phyloP scores from a whole-genome alignment of 2,888 invertebrate species.

The Parnassius glacialis region DNA sequence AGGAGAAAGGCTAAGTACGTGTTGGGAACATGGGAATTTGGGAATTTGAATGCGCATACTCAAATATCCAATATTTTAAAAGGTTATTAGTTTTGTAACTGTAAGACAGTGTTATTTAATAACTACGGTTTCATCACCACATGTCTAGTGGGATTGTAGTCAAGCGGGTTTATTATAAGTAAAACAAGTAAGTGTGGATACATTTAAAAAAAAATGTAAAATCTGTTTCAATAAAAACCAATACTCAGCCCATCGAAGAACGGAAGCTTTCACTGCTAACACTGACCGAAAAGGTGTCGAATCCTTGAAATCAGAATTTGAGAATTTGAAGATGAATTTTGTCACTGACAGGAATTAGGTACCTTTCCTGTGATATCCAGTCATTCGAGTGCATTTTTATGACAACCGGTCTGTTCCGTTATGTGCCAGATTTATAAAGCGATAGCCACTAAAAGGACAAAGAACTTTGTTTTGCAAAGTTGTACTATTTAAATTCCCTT shows the following conservation, averaged over 20 bases:
- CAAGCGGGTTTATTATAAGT: no score
- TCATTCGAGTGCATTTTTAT: constrained; percentile 21
- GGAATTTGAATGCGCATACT: no score
- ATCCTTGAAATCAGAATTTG: not conserved
- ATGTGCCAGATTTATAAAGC: constrained; percentile 19
- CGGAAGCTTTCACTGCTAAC: constrained; percentile 6
- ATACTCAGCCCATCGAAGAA: not conserved
- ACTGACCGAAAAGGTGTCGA: not conserved
- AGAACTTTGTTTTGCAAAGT: constrained; percentile 14
- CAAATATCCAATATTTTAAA: no score
- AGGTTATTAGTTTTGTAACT: no score
- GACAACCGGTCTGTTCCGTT: constrained; percentile 26
- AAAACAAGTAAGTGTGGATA: no score
- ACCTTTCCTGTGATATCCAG: constrained; percentile 23
- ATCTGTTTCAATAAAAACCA: no score
- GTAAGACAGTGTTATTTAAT: no score
- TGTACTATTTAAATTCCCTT: constrained; percentile 46
- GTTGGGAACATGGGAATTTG: no score
- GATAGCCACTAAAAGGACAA: constrained; percentile 16
- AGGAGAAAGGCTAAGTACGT: no score
- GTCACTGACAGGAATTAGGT: constrained; percentile 10
- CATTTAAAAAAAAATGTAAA: no score
- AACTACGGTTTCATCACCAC: no score
- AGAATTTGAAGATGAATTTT: constrained; percentile 19
- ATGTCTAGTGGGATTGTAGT: no score